These are phyloP conservation scores for Pandemis heparana DNA, from an alignment of 2,888 invertebrate species.

Conservation along the genomic window DNA sequence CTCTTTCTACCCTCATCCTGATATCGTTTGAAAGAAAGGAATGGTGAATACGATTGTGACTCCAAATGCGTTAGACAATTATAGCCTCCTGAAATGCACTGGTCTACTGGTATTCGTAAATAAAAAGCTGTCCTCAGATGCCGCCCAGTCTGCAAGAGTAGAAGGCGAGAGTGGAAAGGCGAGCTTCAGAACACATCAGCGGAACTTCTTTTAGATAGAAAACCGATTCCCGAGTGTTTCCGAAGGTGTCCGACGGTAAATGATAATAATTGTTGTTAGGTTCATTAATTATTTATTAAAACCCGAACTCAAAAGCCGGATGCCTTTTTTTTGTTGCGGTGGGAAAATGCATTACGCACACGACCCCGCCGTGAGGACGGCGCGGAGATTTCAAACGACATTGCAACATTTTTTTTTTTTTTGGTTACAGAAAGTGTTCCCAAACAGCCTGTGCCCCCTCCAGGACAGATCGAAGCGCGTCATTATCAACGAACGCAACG, in stretches of 20 bases:
- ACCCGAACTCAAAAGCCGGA: too few species aligned
- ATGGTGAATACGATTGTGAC: too few species aligned
- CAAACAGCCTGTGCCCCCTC: slow-evolving; percentile 67
- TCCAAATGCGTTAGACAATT: too few species aligned
- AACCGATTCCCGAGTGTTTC: slow-evolving; percentile 59
- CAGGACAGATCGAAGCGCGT: slow-evolving; percentile 55
- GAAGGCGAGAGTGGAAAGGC: slow-evolving; percentile 35
- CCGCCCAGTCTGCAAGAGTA: slow-evolving; percentile 33
- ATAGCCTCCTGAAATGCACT: neutral
- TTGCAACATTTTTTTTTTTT: too few species aligned
- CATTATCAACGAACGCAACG: slow-evolving; percentile 52
- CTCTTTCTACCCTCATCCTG: too few species aligned
- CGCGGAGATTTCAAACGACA: too few species aligned
- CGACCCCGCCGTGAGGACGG: too few species aligned
- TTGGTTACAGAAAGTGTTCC: slow-evolving; percentile 61
- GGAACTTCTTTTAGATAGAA: slow-evolving; percentile 59
- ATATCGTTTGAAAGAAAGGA: too few species aligned
- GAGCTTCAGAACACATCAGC: slow-evolving; percentile 19
- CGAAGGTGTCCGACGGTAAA: slow-evolving; percentile 62
- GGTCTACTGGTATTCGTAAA: neutral
- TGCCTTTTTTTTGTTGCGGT: too few species aligned
- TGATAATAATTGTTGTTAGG: neutral
- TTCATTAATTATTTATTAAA: too few species aligned
- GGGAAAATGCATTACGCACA: too few species aligned
- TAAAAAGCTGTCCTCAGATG: slow-evolving; percentile 13